Percentiles rank a stretch among this genome's conserved stretches.
phyloP scores from a whole-genome alignment of 2,888 invertebrate genomes.

The Elgonia sp. region DNA sequence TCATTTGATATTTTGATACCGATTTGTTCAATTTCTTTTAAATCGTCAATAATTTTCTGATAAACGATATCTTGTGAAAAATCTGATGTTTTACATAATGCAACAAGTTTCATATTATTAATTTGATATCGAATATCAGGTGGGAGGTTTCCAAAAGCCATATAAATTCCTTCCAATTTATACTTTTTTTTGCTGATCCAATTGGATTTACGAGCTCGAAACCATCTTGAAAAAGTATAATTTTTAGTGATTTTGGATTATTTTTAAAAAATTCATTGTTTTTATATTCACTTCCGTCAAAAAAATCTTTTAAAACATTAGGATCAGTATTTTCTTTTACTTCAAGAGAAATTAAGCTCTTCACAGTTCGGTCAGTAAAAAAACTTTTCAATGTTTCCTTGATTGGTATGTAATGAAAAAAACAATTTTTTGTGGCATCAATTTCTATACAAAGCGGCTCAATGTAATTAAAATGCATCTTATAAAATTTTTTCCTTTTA shows the following conservation, averaged over 20 bases:
- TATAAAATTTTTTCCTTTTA: slow-evolving; percentile 38
- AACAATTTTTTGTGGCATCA: slow-evolving; percentile 7
- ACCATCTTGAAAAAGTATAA: slow-evolving; percentile 81
- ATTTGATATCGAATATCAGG: slow-evolving; percentile 76
- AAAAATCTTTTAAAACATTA: slow-evolving; percentile 76
- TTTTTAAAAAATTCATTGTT: slow-evolving; percentile 75
- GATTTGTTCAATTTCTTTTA: slow-evolving; percentile 27
- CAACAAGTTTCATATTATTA: slow-evolving; percentile 79
- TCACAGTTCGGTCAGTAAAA: slow-evolving; percentile 37
- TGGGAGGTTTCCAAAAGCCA: slow-evolving; percentile 80
- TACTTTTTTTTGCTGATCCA: slow-evolving; percentile 80
- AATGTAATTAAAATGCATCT: slow-evolving; percentile 15
- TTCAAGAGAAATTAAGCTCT: slow-evolving; percentile 16
- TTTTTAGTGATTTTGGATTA: slow-evolving; percentile 75
- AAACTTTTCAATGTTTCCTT: slow-evolving; percentile 11
- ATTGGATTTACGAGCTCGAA: slow-evolving; percentile 82
- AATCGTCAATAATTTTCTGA: slow-evolving; percentile 76
- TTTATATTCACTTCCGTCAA: slow-evolving; percentile 77
- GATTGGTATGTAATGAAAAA: slow-evolving; percentile 37
- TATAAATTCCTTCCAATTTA: slow-evolving; percentile 81
- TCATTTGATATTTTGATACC: slow-evolving; percentile 28
- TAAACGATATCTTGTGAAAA: slow-evolving; percentile 79
- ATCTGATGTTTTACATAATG: slow-evolving; percentile 78
- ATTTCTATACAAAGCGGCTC: slow-evolving; percentile 21
- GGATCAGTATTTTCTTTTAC: slow-evolving; percentile 31